Evolutionary conservation across 2,113 vertebrate species (phyloP).

Genomic region (Epinephelus moara): DNA sequence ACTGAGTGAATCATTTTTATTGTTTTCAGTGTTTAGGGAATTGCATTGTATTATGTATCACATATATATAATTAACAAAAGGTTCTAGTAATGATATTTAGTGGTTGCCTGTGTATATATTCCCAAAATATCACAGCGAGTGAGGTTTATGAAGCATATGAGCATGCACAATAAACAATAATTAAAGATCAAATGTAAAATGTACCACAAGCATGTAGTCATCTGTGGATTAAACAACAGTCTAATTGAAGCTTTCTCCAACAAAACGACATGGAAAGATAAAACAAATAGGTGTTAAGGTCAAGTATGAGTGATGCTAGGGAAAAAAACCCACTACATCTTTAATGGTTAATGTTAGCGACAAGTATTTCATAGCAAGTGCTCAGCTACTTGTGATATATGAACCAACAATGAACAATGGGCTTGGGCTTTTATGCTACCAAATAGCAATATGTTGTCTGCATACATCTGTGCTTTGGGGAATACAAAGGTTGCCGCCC

Average conservation of each 20-base stretch:
- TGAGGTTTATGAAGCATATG: not conserved
- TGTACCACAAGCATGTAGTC: slow-evolving; percentile 13
- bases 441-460: slow-evolving; percentile 84
- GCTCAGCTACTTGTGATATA: slow-evolving; percentile 72
- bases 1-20: not conserved
- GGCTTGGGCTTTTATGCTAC: slow-evolving; percentile 78
- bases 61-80: not conserved
- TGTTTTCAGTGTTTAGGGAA: not conserved
- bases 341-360: slow-evolving; percentile 65
- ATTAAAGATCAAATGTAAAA: slow-evolving; percentile 48
- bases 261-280: slow-evolving; percentile 55
- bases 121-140: not conserved
- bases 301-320: slow-evolving; percentile 66
- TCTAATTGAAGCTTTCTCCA: slow-evolving; percentile 44
- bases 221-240: slow-evolving; percentile 62
- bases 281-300: slow-evolving; percentile 63
- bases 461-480: slow-evolving; percentile 82
- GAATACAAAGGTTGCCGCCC: slow-evolving; percentile 84
- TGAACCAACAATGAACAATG: slow-evolving; percentile 81
- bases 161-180: not conserved
- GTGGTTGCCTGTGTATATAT: not conserved
- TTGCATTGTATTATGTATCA: not conserved
- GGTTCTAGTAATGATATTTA: not conserved
- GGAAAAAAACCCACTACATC: slow-evolving; percentile 28
- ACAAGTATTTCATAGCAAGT: slow-evolving; percentile 57